phyloP scores from a whole-genome alignment of 2,797 vertebrate genomes.

The Oreochromis mossambicus region DNA sequence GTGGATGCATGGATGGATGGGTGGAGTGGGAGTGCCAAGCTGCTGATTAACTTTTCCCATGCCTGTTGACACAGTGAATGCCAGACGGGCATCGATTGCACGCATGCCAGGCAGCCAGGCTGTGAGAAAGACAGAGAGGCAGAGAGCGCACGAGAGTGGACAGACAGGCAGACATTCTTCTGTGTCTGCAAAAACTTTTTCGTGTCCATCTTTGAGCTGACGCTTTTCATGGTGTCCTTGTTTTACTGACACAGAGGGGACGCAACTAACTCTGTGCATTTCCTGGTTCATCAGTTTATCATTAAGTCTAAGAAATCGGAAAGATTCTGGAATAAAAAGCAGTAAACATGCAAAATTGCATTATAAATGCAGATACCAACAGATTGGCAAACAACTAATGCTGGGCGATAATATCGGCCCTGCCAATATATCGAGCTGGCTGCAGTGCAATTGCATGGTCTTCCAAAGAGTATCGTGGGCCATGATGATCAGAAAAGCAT shows the following conservation, averaged over 20 bases:
- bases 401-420: no score
- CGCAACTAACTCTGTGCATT: background rate
- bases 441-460: no score
- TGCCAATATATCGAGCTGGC: no score
- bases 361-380: background rate
- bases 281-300: background rate
- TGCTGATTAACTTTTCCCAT: constrained; percentile 63
- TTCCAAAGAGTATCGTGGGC: no score
- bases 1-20: background rate
- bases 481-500: no score
- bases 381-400: background rate
- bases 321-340: background rate
- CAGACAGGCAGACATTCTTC: constrained; percentile 13
- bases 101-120: constrained; percentile 56
- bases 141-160: background rate
- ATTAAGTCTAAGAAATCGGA: background rate
- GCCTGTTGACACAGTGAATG: constrained; percentile 58
- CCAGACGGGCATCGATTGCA: constrained; percentile 54
- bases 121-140: constrained; percentile 31
- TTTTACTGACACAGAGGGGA: background rate
- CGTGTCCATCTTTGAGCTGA: background rate
- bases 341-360: background rate
- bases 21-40: constrained; percentile 29
- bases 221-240: background rate
- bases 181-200: background rate